Evolutionary conservation across 2,797 vertebrate species (phyloP).

Genomic region (Prunella strophiata): DNA sequence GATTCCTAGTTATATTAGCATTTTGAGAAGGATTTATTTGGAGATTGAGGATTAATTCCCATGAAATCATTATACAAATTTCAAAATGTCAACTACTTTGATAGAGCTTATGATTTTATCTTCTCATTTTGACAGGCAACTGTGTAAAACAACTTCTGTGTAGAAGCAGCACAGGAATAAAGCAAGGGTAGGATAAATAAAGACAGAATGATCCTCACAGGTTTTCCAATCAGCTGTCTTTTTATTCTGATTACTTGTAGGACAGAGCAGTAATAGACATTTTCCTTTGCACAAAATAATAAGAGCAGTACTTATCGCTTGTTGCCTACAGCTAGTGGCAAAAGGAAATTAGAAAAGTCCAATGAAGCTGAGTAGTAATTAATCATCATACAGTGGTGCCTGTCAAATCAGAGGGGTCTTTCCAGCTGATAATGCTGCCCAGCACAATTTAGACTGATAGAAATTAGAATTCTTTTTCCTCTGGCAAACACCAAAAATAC

Average conservation of each 20-base stretch:
- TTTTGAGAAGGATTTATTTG: constrained; percentile 72
- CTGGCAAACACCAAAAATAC: constrained; percentile 83
- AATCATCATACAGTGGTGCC: constrained; percentile 96
- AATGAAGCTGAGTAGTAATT: constrained; percentile 96
- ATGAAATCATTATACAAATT: constrained; percentile 79
- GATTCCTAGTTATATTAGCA: constrained; percentile 70
- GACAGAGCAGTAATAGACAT: constrained; percentile 83
- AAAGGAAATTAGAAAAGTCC: constrained; percentile 90
- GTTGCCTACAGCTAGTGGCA: constrained; percentile 93
- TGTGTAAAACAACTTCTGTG: constrained; percentile 72
- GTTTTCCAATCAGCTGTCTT: constrained; percentile 75
- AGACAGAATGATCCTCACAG: constrained; percentile 68
- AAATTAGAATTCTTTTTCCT: constrained; percentile 96
- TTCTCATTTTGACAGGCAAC: constrained; percentile 78
- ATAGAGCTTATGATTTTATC: constrained; percentile 78
- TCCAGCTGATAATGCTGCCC: constrained; percentile 97
- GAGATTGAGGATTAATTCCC: constrained; percentile 74
- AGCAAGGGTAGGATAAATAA: constrained; percentile 67
- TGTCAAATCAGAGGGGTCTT: constrained; percentile 96
- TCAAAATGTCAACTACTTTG: constrained; percentile 77
- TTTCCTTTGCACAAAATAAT: constrained; percentile 94
- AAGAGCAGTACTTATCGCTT: constrained; percentile 93
- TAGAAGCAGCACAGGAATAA: constrained; percentile 47
- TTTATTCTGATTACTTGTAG: constrained; percentile 80
- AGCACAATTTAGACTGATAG: constrained; percentile 96